phyloP scores from a whole-genome alignment of 2,888 invertebrate genomes.

The Apamea monoglypha region DNA sequence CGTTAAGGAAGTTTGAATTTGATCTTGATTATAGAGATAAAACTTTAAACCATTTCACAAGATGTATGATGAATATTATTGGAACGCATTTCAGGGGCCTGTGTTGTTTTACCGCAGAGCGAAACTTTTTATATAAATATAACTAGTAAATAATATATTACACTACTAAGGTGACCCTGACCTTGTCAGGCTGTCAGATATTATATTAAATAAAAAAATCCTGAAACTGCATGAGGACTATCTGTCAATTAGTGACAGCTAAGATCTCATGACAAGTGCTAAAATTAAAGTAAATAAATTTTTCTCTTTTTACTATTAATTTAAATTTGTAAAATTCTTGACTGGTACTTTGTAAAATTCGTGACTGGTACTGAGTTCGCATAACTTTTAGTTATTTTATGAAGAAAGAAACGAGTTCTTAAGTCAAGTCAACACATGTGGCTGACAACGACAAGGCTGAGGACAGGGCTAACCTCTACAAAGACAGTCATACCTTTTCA shows the following conservation, averaged over 20 bases:
- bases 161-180: background rate
- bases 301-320: background rate
- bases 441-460: conserved; percentile 16
- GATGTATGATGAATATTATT: background rate
- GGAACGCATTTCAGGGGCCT: background rate
- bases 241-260: conserved; percentile 5
- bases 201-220: background rate
- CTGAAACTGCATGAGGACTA: background rate
- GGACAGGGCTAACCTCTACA: conserved; percentile 65
- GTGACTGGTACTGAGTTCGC: background rate
- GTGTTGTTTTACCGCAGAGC: background rate
- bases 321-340: background rate
- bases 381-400: background rate
- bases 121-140: no score
- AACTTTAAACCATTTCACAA: background rate
- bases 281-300: background rate
- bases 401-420: conserved; percentile 2
- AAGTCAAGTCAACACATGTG: conserved; percentile 37
- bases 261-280: background rate
- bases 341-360: background rate
- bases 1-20: background rate
- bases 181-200: no score
- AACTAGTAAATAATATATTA: no score
- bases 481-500: conserved; percentile 81
- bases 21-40: background rate